These are phyloP conservation scores for Characodon lateralis DNA, from an alignment of 2,797 vertebrate genomes.

Conservation along the genomic window DNA sequence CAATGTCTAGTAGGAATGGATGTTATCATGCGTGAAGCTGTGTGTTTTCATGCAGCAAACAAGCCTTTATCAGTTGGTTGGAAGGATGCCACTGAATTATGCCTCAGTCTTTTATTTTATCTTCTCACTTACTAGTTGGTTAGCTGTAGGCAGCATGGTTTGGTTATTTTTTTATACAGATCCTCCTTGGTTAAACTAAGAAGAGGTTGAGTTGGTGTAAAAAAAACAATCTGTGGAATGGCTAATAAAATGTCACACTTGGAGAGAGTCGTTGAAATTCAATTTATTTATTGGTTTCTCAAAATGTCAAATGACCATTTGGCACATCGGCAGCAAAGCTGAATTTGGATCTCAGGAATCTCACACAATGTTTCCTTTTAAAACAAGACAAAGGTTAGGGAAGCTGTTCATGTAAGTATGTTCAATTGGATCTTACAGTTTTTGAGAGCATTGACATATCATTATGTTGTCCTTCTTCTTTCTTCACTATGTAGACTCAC, in stretches of 20 bases:
- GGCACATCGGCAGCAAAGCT: background rate
- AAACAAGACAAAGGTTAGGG: background rate
- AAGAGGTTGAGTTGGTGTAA: background rate
- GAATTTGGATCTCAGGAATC: background rate
- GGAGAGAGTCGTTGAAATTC: background rate
- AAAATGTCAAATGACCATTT: background rate
- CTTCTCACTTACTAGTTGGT: background rate
- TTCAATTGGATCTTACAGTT: conserved; percentile 13
- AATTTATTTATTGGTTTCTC: background rate
- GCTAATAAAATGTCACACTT: background rate
- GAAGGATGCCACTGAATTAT: background rate
- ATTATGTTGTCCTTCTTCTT: conserved; percentile 1
- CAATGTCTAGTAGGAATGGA: background rate
- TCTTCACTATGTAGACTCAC: background rate
- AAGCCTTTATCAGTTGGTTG: background rate
- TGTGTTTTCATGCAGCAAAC: conserved; percentile 1
- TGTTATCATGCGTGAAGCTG: background rate
- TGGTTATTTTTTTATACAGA: background rate
- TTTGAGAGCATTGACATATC: conserved; percentile 24
- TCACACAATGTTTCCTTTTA: background rate
- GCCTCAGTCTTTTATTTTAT: background rate
- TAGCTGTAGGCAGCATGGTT: background rate
- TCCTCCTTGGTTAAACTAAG: background rate
- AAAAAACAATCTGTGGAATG: background rate
- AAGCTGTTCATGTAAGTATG: conserved; percentile 6